Evolutionary conservation across 1,140 invertebrate species (phyloP).

Genomic region (Agrilus planipennis): DNA sequence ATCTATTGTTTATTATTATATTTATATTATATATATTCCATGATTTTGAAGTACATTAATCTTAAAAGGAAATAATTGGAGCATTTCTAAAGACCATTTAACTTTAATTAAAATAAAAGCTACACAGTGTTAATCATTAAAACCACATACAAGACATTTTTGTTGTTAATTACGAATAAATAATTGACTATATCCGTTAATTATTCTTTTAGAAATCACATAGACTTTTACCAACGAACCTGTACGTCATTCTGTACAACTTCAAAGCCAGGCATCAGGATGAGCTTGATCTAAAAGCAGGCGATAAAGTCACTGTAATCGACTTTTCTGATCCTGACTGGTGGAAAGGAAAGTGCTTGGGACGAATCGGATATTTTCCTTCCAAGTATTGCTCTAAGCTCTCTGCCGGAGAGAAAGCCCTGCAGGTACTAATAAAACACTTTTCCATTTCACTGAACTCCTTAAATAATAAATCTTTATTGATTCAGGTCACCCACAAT

Average conservation of each 20-base stretch:
- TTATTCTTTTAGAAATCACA: constrained; percentile 61
- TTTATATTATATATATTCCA: too few relatives aligned
- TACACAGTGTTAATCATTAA: too few relatives aligned
- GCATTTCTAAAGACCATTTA: too few relatives aligned
- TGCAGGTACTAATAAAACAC: constrained; percentile 54
- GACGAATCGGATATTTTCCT: constrained; percentile 85
- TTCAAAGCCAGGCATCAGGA: constrained; percentile 88
- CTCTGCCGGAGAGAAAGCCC: constrained; percentile 75
- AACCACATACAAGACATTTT: too few relatives aligned
- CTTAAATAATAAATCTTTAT: too few relatives aligned
- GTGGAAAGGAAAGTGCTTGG: constrained; percentile 94
- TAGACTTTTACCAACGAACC: constrained; percentile 74
- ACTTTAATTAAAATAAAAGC: too few relatives aligned
- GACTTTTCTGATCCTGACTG: constrained; percentile 90
- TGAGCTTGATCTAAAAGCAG: constrained; percentile 88
- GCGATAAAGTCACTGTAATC: constrained; percentile 89
- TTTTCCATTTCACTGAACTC: neutral
- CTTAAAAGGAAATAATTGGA: too few relatives aligned
- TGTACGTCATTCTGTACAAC: constrained; percentile 92
- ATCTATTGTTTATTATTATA: too few relatives aligned
- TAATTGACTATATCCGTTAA: too few relatives aligned
- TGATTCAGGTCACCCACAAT: constrained; percentile 51
- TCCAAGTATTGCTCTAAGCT: constrained; percentile 87
- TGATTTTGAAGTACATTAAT: too few relatives aligned
- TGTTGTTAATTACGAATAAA: too few relatives aligned